Base-by-base conservation (phyloP, 2,113 vertebrate genomes). In the Laticauda colubrina region DNA sequence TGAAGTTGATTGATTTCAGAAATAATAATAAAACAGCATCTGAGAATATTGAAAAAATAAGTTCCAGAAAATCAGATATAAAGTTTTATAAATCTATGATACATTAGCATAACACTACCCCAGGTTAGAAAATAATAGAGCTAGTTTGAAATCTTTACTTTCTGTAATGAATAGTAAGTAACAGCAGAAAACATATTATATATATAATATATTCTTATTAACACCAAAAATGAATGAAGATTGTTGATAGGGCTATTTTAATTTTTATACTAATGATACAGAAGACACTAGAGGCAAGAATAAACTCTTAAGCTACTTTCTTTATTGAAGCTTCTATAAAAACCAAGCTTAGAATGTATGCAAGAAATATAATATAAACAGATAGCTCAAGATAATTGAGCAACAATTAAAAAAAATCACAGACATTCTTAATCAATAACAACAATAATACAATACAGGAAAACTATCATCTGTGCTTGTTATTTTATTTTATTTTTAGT, bases 11-110 rank as follows among this genome's bases (percentile, higher is more conserved):
- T 95, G 75, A 95, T 94, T 94, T 95, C 88, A 95, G 69, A 93
- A 87, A 69, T 24, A 11, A 2, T 94, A 94, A 93, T 92, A 94
- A 93, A 93, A 95, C 94, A 92, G 92, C 93, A 93, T 95, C 93
- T 94, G 94, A 96, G 34, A 45, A 45, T 96, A 96, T 95, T 89
- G 11, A 87, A 92, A 48, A 95, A 96, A 94, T 94, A 55, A 94
- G 94, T 21, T 81, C 34, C 18, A 81, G 75, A 81, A 81, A 43
- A 81, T 81, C 34, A 81, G 34, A 39, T 81, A 81, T 81, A 39
- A 81, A 81, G 91, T 87, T 94, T 87, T 55, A 94, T 92, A 95
- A 95, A 93, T 92, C 51, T 93, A 34, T 93, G 57, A 69, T 15
- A 90, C 92, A 61, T 81, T 15, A 91, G 94, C 26, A 91, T 94